Evolutionary conservation across 2,888 invertebrate species (phyloP), one percentile per base, ranked within the genome.

Genomic region (Ectropis crepuscularia): DNA sequence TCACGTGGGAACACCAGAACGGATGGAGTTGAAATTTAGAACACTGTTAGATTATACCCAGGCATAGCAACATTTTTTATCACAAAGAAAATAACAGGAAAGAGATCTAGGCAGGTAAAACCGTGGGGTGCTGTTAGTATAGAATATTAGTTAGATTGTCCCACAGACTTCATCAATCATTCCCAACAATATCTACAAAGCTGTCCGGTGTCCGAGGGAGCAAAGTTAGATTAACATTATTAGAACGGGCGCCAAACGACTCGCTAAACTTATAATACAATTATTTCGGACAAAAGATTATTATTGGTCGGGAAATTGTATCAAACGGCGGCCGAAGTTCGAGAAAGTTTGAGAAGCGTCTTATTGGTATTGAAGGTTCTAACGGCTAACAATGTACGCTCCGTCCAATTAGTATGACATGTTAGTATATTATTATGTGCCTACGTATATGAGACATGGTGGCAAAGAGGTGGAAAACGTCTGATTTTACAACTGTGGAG

Each of bases 201-300:
- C 57, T 47, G 60, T 46, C 55, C 63, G 67, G 67, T 68, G 65
- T 64, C 53, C 64, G 58, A 59, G 65, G 68, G 73, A 76, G 78
- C 74, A 76, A 81, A 80, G 70, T 81, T 81, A 65, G 67, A 71
- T 73, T 68, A 79, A 76, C 73, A 73, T 79, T 75, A 75, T 76
- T 74, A 75, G 67, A 62, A 45, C 9, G 60, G 62, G 69, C 68
- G 66, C 65, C 65, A 69, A 68, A 54, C 49, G 63, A 59, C 50
- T 63, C 42, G 37, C 63, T 54, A 48, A 65, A 72, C 66, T 72
- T 67, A 64, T 69, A 69, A 62, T 63, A 55, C 67, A 68, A 66
- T 70, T 70, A 69, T 63, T 61, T 61, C 60, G 54, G 47, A 61
- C 63, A 67, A 67, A 67, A 63, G 67, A 58, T 63, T 63, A 67